These are phyloP conservation scores for Hoplodrina ambigua DNA, from an alignment of 2,888 invertebrate genomes.

Conservation along the genomic window DNA sequence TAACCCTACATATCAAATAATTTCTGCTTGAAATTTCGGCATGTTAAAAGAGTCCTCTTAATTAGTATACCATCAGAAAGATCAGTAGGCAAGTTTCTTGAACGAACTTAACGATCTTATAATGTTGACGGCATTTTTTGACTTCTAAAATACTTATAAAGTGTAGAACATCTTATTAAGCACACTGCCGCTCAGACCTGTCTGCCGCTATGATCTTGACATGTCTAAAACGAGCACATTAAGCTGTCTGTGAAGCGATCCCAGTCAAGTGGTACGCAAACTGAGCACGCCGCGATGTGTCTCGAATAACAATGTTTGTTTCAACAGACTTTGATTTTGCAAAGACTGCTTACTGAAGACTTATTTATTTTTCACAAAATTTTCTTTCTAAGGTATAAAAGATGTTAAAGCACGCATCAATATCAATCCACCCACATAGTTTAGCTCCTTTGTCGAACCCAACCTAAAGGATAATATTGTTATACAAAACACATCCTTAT, in stretches of 20 bases:
- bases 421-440: neutral
- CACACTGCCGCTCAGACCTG: neutral
- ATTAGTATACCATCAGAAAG: too few species aligned
- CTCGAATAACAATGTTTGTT: conserved; percentile 31
- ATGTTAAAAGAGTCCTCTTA: too few species aligned
- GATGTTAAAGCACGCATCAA: neutral
- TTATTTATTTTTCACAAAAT: neutral
- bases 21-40: too few species aligned
- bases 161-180: neutral
- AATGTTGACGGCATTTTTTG: neutral
- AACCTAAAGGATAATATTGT: neutral
- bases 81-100: too few species aligned
- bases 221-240: conserved; percentile 11
- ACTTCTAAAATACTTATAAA: neutral
- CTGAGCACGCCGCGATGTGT: conserved; percentile 8
- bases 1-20: too few species aligned
- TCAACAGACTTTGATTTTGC: conserved; percentile 4
- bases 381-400: conserved; percentile 8
- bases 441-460: neutral
- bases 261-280: conserved; percentile 29
- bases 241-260: conserved; percentile 27
- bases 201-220: conserved; percentile 21
- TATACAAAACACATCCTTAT: conserved; percentile 5
- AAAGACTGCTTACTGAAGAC: neutral
- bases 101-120: neutral